phyloP scores from a whole-genome alignment of 2,113 vertebrate species.

The Scortum barcoo region DNA sequence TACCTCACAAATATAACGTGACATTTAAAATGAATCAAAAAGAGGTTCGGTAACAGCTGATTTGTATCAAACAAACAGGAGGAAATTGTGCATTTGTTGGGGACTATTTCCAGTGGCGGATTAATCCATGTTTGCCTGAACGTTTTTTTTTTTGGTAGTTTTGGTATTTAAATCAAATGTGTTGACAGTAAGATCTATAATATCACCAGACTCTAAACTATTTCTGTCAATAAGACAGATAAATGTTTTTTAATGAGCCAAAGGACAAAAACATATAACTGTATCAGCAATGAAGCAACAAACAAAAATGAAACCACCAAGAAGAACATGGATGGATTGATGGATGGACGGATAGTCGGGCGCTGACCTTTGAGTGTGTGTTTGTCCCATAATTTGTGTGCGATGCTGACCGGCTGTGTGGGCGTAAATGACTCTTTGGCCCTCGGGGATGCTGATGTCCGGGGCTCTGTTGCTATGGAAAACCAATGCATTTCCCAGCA shows the following conservation, averaged over 20 bases:
- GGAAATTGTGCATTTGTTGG: neutral
- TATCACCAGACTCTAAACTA: neutral
- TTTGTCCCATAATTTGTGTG: conserved; percentile 20
- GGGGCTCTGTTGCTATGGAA: conserved; percentile 11
- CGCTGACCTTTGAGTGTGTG: conserved; percentile 34
- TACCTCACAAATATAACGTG: neutral
- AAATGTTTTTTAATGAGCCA: neutral
- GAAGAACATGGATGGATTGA: neutral
- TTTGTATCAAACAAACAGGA: neutral
- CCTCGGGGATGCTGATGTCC: neutral
- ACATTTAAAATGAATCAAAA: neutral
- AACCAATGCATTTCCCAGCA: conserved; percentile 15
- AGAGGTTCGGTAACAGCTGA: neutral
- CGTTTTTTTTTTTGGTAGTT: no score
- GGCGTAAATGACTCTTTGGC: conserved; percentile 25
- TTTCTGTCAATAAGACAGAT: no score
- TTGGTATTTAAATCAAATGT: neutral
- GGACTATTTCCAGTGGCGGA: neutral
- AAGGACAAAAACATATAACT: neutral
- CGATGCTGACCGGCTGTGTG: conserved; percentile 37
- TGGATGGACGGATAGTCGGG: neutral
- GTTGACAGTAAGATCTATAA: no score
- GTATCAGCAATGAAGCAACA: neutral
- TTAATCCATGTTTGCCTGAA: neutral
- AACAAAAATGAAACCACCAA: neutral